Percentiles rank a stretch among this genome's conserved stretches.
These are phyloP conservation scores for Nansenia antarctica DNA, from an alignment of 2,113 vertebrate species.

Conservation along the genomic window DNA sequence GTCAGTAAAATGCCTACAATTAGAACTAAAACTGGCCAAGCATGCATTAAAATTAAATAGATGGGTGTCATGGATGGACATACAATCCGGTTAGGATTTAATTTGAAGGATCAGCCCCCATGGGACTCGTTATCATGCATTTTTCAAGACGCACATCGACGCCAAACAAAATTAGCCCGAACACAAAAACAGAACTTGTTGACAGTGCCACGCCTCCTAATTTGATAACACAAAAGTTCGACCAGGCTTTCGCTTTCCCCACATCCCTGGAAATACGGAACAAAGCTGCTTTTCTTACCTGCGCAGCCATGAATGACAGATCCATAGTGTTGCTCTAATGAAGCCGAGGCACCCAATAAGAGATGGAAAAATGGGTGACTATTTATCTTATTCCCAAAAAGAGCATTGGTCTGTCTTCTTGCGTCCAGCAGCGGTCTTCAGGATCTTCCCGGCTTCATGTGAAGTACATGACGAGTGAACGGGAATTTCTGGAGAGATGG, in stretches of 20 bases:
- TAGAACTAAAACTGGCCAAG: too few species aligned
- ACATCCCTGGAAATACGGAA: not conserved
- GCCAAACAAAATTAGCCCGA: too few species aligned
- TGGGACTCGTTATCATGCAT: too few species aligned
- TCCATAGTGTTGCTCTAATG: slow-evolving; percentile 82
- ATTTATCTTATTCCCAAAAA: slow-evolving; percentile 37
- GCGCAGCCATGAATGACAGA: slow-evolving; percentile 94
- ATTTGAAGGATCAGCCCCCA: too few species aligned
- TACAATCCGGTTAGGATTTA: too few species aligned
- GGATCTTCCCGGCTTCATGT: slow-evolving; percentile 50
- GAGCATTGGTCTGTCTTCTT: slow-evolving; percentile 45
- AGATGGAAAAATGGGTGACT: slow-evolving; percentile 31
- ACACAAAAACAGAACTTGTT: slow-evolving; percentile 27
- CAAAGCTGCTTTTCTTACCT: slow-evolving; percentile 74
- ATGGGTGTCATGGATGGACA: too few species aligned
- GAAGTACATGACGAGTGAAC: slow-evolving; percentile 35
- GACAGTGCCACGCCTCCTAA: slow-evolving; percentile 52
- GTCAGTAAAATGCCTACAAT: too few species aligned
- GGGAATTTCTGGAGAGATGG: not conserved
- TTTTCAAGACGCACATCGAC: too few species aligned
- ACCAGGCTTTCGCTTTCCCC: not conserved
- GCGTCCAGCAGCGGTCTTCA: slow-evolving; percentile 6
- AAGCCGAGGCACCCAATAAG: slow-evolving; percentile 48
- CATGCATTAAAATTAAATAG: too few species aligned
- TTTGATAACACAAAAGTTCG: slow-evolving; percentile 40